These are phyloP conservation scores for Ptychodera flava DNA, from an alignment of 35 echinoderm and acorn worm genomes.

Conservation along the genomic window DNA sequence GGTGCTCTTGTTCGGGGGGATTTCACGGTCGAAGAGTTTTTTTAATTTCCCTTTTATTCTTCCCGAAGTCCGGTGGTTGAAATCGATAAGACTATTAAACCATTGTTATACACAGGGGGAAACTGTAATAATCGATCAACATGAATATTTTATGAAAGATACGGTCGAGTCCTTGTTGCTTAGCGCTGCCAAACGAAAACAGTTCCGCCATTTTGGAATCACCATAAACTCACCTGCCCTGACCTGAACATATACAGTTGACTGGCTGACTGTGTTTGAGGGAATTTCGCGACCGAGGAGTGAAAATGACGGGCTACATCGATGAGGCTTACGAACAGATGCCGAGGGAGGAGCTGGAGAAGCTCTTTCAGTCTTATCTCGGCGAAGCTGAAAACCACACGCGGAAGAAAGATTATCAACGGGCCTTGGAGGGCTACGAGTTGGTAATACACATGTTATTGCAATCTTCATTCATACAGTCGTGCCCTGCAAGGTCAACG, in stretches of 20 bases:
- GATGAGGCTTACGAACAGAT: slow-evolving; percentile 59
- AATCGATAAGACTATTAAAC: background rate
- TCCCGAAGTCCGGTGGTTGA: background rate
- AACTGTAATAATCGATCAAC: background rate
- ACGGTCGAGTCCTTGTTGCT: background rate
- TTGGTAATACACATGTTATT: slow-evolving; percentile 52
- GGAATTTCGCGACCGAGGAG: background rate
- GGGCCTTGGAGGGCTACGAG: slow-evolving; percentile 75
- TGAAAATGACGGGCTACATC: slow-evolving; percentile 40
- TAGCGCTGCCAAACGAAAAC: background rate
- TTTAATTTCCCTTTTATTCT: background rate
- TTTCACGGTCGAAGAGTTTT: background rate
- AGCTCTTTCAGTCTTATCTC: slow-evolving; percentile 88
- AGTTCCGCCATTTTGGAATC: background rate
- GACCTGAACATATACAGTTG: no score
- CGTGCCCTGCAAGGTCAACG: background rate
- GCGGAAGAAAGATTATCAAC: slow-evolving; percentile 81
- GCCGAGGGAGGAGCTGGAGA: slow-evolving; percentile 60
- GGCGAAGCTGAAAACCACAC: slow-evolving; percentile 94
- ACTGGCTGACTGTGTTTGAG: background rate
- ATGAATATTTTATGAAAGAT: background rate
- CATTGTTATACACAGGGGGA: background rate
- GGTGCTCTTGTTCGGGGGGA: background rate
- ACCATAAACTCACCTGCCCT: no score
- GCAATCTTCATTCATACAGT: background rate